Evolutionary conservation across 1,140 invertebrate genomes (phyloP), one percentile per base, ranked within the genome.

Genomic region (Tetragonula clypearis): DNA sequence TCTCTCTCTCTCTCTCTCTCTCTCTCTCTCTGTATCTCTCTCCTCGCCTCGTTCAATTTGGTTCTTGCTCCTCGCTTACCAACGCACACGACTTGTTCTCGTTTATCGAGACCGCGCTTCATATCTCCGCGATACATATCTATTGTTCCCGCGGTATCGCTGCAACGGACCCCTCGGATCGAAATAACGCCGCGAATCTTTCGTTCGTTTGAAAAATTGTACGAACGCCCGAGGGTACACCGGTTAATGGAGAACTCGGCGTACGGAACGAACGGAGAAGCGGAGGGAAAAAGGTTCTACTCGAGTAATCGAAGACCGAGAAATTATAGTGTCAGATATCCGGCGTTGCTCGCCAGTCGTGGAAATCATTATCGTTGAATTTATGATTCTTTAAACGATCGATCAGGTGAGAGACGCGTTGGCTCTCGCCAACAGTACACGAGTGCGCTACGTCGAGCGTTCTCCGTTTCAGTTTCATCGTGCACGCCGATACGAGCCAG

Each of bases 371-470:
- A 84, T 84, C 82, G 82, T 79, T 65, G 35, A 55, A 84, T 84
- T 84, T 84, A 84, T 79, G 77, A 84, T 84, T 84, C 82, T 84
- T 84, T 84, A 84, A 84, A 84, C 82, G 82, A 58, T 60, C 82
- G 82, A 79, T 84, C 82, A 79, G 76, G 82, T 79, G 82, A 84
- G 82, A 84, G 41, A 49, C 41, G 41, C 41, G 41, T 49, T 49
- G 41, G 41, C 6, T 49, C 41, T 49, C 41, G 41, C 41, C 41
- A 49, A 49, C 41, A 49, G 41, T 49, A 49, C 12, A 11, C n/a
- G 53, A 26, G n/a, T 19, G n/a, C 6, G 8, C 15, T 19, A 8
- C 1, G 15, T 30, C 65, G 65, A 19, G 41, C 41, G 49, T 69
- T 69, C 53, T 23, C 21, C 55, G 58, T 74, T 74, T 72, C 60